phyloP scores from a whole-genome alignment of 2,888 invertebrate genomes.

The Horisme vitalbata region DNA sequence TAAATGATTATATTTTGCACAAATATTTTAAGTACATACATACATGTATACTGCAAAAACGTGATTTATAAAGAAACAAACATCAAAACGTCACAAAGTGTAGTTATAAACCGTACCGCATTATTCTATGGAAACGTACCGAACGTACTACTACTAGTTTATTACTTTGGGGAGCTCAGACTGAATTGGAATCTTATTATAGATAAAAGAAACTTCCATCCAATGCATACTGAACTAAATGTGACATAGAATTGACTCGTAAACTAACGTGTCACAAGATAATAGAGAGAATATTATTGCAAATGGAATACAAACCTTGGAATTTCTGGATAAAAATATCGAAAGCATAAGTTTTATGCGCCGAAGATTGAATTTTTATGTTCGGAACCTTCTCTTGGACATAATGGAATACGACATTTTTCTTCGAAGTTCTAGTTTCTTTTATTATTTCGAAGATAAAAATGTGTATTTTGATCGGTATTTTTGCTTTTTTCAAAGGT shows the following conservation, averaged over 20 bases:
- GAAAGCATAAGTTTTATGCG: conserved; percentile 3
- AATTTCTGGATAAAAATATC: conserved; percentile 1
- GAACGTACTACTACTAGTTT: conserved; percentile 60
- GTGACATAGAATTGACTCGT: conserved; percentile 49
- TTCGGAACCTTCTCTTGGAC: background rate
- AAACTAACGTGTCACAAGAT: conserved; percentile 52
- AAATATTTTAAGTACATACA: no score
- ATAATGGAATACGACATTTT: conserved; percentile 1
- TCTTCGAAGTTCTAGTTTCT: background rate
- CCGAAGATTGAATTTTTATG: conserved; percentile 8
- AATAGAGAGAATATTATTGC: conserved; percentile 45
- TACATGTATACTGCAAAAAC: no score
- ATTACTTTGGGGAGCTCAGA: conserved; percentile 75
- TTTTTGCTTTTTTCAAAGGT: no score
- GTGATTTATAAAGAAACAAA: no score
- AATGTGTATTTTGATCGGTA: no score
- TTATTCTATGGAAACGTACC: conserved; percentile 47
- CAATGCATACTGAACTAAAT: conserved; percentile 66
- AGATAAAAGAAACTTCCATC: conserved; percentile 75
- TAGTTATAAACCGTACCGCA: conserved; percentile 35
- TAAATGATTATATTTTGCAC: no score
- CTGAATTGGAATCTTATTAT: conserved; percentile 77
- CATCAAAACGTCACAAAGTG: conserved; percentile 10
- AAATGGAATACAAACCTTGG: conserved; percentile 14
- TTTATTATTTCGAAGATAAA: no score